Base-by-base conservation (phyloP, 2,113 vertebrate species). In the Tursiops truncatus region DNA sequence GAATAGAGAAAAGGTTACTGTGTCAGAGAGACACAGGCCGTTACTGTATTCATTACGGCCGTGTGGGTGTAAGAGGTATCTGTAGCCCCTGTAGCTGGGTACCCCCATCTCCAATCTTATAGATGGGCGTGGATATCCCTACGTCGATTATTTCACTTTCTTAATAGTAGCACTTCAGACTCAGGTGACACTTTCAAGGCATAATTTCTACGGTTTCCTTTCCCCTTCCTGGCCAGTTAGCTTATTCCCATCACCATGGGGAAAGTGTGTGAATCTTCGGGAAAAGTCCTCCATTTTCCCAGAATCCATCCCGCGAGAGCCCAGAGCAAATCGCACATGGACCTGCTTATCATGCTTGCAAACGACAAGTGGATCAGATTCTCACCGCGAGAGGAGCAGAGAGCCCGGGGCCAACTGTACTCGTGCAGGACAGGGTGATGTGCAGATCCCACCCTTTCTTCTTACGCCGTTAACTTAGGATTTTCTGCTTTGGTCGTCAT, bases 31-130 rank as follows among this genome's bases (percentile, higher is more conserved):
- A 90, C 88, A 98, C 92, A 97, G 96, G 88, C 96, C 20, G 44
- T n/a, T 8, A 89, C 95, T 98, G 97, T 97, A 11, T 15, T 79
- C 5, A 0, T 2, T 21, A 56, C 25, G 77, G 96, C 63, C 86
- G 50, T 31, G 98, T 97, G 98, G 97, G 98, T 70, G 95, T 96
- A 87, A 94, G 94, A 95, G 92, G 97, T 98, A 97, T 98, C 85
- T 91, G 91, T 15, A 63, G n/a, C 87, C 97, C 89, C 93, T 95
- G 86, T 97, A 91, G 5, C 88, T 96, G 94, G 89, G 95, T 62
- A 98, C 97, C 21, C 33, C 8, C 26, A 17, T 1, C 36, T 91
- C 71, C 53, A 93, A 28, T 97, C 96, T 95, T 60, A 63, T 79
- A 96, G 98, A 92, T 71, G 96, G 92, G 93, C 87, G 90, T 63